phyloP scores from a whole-genome alignment of 2,888 invertebrate genomes.

The Ypsolopha scabrella region DNA sequence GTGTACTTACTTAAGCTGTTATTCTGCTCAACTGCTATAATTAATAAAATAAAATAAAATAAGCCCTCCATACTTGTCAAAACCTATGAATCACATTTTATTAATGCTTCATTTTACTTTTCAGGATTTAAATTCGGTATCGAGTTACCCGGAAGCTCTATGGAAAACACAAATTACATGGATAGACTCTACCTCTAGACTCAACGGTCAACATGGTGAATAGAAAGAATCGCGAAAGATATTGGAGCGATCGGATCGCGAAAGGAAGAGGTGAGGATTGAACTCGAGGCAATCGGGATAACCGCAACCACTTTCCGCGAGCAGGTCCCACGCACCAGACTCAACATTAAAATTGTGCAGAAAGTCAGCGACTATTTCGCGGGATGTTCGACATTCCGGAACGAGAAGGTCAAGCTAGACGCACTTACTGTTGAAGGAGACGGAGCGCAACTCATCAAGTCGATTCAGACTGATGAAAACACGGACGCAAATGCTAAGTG shows the following conservation, averaged over 20 bases:
- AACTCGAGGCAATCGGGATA: background rate
- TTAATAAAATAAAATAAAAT: too few species aligned
- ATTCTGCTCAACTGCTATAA: too few species aligned
- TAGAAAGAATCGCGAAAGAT: too few species aligned
- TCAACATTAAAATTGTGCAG: background rate
- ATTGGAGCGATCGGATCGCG: conserved; percentile 3
- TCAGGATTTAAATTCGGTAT: too few species aligned
- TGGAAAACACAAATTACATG: too few species aligned
- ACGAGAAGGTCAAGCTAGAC: conserved; percentile 9
- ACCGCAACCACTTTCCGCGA: conserved; percentile 1
- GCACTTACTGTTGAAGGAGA: conserved; percentile 9
- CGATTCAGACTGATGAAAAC: background rate
- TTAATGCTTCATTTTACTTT: too few species aligned
- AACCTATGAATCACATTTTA: too few species aligned
- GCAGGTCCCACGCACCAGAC: background rate
- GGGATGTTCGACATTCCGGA: conserved; percentile 9
- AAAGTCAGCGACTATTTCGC: conserved; percentile 8
- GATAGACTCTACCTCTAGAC: too few species aligned
- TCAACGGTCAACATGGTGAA: too few species aligned
- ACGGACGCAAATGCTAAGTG: background rate
- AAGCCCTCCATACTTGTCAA: too few species aligned
- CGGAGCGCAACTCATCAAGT: conserved; percentile 5
- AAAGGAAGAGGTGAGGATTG: conserved; percentile 1
- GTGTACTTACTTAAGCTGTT: too few species aligned
- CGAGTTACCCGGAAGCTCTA: too few species aligned